Evolutionary conservation across 2,797 vertebrate genomes (phyloP).

Genomic region (Malacoctenus gilli): DNA sequence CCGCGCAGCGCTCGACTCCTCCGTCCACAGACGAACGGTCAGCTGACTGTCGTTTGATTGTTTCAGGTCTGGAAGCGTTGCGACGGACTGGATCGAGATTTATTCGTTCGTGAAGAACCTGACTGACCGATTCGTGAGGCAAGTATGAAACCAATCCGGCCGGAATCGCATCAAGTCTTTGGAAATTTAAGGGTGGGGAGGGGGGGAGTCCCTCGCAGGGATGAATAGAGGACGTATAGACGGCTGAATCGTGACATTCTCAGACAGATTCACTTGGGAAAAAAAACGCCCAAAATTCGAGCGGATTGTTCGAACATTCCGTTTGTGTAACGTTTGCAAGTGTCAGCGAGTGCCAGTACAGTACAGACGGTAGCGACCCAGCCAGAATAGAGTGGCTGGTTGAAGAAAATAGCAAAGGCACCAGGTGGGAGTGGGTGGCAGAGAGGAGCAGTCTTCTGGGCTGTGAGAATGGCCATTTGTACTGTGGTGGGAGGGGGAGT

Average conservation of each 20-base stretch:
- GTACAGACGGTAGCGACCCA: constrained; percentile 84
- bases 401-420: constrained; percentile 87
- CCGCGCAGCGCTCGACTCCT: no score
- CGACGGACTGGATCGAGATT: constrained; percentile 89
- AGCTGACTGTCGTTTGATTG: no score
- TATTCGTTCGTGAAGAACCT: constrained; percentile 91
- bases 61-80: constrained; percentile 90
- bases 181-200: no score
- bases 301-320: no score
- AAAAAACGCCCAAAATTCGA: no score
- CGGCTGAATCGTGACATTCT: no score
- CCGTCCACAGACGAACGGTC: no score
- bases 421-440: constrained; percentile 89
- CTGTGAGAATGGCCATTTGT: constrained; percentile 88
- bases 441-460: constrained; percentile 86
- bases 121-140: constrained; percentile 95
- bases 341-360: constrained; percentile 81
- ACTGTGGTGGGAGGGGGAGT: constrained; percentile 66
- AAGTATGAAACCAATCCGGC: constrained; percentile 38
- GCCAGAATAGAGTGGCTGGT: constrained; percentile 84
- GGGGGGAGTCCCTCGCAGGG: no score
- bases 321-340: constrained; percentile 82
- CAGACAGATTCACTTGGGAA: no score
- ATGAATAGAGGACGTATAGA: no score
- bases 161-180: not conserved